These are phyloP conservation scores for Parnassius glacialis DNA, from an alignment of 2,888 invertebrate species.

Conservation along the genomic window DNA sequence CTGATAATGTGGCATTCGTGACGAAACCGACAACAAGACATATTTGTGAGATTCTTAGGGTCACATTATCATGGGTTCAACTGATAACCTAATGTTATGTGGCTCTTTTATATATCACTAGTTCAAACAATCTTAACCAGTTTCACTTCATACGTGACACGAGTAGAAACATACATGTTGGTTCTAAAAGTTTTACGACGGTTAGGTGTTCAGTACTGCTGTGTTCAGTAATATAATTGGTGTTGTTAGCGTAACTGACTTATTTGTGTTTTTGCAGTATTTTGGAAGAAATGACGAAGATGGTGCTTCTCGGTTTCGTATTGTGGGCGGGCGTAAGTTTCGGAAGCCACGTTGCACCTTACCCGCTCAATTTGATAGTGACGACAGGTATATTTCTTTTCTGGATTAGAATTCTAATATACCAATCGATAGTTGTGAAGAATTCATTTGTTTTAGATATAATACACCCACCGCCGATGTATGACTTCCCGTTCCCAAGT, in stretches of 20 bases:
- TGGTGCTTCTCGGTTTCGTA: conserved; percentile 68
- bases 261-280: conserved; percentile 52
- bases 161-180: conserved; percentile 39
- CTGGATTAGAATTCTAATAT: conserved; percentile 1
- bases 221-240: conserved; percentile 25
- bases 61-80: conserved; percentile 53
- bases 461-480: conserved; percentile 72
- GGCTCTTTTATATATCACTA: conserved; percentile 55
- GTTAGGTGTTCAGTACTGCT: conserved; percentile 35
- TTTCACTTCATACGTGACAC: conserved; percentile 45
- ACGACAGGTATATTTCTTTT: conserved; percentile 51
- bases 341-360: conserved; percentile 70
- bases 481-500: conserved; percentile 75
- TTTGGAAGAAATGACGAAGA: conserved; percentile 76
- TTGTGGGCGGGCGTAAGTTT: conserved; percentile 72
- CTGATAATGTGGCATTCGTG: conserved; percentile 2
- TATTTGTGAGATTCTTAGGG: conserved; percentile 33
- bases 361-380: conserved; percentile 66
- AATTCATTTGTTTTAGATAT: conserved; percentile 52
- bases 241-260: conserved; percentile 20
- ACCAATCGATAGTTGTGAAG: conserved; percentile 1
- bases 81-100: conserved; percentile 52
- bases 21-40: conserved; percentile 18
- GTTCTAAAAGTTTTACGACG: conserved; percentile 41
- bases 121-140: conserved; percentile 49